A percentile compares a stretch with the other conserved stretches of the same genome.
Conservation (phyloP, 2,888 invertebrate species). For the Vandiemenella viatica region DNA sequence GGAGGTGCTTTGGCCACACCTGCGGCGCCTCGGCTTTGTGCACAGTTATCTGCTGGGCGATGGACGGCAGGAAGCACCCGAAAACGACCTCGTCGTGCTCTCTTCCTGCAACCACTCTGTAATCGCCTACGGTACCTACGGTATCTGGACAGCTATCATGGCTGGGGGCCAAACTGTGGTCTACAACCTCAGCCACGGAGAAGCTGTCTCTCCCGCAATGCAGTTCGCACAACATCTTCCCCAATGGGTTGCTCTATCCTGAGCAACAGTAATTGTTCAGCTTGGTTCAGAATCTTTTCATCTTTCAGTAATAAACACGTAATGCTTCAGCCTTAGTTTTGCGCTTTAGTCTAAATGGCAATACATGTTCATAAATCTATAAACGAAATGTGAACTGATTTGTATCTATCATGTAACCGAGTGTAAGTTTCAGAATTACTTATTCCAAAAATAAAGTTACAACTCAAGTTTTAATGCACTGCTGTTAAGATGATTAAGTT, state of each 20-base stretch:
- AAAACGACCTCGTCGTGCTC: not conserved
- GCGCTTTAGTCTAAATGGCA: no score
- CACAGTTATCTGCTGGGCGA: not conserved
- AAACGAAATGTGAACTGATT: no score
- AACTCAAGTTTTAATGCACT: no score
- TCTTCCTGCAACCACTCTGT: not conserved
- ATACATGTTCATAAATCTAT: no score
- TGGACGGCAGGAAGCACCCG: not conserved
- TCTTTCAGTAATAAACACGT: no score
- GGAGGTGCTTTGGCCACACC: not conserved
- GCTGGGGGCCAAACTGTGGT: not conserved
- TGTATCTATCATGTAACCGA: no score
- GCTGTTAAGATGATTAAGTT: no score
- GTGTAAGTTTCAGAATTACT: no score
- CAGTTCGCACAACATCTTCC: not conserved
- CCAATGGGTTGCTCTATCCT: not conserved
- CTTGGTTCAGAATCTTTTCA: no score
- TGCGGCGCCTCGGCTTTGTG: not conserved
- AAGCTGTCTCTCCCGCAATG: not conserved
- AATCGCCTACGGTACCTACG: not conserved
- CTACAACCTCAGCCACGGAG: not conserved
- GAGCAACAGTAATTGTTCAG: no score
- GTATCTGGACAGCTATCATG: not conserved
- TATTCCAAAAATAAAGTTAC: no score
- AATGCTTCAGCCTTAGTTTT: no score